These are phyloP conservation scores for Brachionichthys hirsutus DNA, from an alignment of 2,113 vertebrate genomes.

Conservation along the genomic window DNA sequence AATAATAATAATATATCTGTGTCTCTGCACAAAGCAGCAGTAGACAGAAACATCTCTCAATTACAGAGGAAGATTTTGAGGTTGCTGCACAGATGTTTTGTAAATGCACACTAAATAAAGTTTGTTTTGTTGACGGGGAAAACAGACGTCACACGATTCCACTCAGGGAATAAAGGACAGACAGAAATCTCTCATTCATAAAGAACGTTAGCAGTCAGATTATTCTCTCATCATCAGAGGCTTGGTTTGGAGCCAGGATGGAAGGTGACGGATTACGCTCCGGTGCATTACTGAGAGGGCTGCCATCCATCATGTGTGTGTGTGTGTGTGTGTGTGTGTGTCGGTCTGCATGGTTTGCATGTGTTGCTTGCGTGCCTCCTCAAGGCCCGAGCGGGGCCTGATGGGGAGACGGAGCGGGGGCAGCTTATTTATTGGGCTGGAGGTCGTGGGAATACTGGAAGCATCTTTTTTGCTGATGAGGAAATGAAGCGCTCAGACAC, in stretches of 20 bases:
- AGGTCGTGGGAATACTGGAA: slow-evolving; percentile 54
- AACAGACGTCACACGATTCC: too few species aligned
- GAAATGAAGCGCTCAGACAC: slow-evolving; percentile 28
- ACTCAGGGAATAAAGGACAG: too few species aligned
- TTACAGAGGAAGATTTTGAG: too few species aligned
- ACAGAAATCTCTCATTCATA: too few species aligned
- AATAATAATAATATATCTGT: too few species aligned
- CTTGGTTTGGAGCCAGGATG: slow-evolving; percentile 7
- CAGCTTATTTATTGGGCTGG: slow-evolving; percentile 49
- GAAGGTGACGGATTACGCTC: slow-evolving; percentile 50
- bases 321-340: slow-evolving; percentile 4
- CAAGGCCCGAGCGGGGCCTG: slow-evolving; percentile 28
- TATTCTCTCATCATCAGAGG: too few species aligned
- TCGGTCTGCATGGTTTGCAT: not conserved
- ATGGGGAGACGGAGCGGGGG: slow-evolving; percentile 38
- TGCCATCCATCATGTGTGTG: slow-evolving; percentile 52
- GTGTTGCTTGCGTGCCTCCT: slow-evolving; percentile 40
- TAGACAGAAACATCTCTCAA: too few species aligned
- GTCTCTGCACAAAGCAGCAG: too few species aligned
- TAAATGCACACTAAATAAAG: too few species aligned
- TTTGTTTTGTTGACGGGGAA: too few species aligned
- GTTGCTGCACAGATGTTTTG: too few species aligned
- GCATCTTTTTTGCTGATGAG: slow-evolving; percentile 32
- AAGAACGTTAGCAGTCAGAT: too few species aligned
- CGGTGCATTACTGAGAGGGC: slow-evolving; percentile 45